Percentiles rank a stretch among this genome's conserved stretches.
phyloP scores from a whole-genome alignment of 2,113 vertebrate species.

The Carollia perspicillata region DNA sequence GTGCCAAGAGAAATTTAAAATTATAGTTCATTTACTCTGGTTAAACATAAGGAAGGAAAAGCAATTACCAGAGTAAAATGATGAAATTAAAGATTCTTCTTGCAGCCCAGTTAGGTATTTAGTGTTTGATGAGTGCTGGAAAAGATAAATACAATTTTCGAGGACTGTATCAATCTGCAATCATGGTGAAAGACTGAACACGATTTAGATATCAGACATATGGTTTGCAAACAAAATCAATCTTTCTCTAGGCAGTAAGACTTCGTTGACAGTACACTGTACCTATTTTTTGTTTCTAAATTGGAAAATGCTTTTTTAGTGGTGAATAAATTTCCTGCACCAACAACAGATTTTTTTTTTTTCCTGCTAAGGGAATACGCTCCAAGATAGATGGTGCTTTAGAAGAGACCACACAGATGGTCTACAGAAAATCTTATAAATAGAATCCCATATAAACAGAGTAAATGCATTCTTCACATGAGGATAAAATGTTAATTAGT shows the following conservation, averaged over 20 bases:
- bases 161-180: conserved; percentile 77
- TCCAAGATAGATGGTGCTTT: conserved; percentile 63
- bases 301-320: conserved; percentile 51
- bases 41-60: conserved; percentile 86
- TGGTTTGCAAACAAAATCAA: conserved; percentile 79
- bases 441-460: conserved; percentile 65
- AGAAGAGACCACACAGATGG: conserved; percentile 64
- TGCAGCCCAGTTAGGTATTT: conserved; percentile 83
- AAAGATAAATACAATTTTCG: conserved; percentile 83
- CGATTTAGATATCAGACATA: conserved; percentile 83
- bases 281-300: conserved; percentile 70
- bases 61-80: conserved; percentile 84
- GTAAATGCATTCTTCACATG: conserved; percentile 59
- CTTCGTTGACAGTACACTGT: conserved; percentile 63
- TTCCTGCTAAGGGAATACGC: conserved; percentile 59
- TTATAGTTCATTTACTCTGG: conserved; percentile 85
- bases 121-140: conserved; percentile 81
- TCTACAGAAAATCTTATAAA: conserved; percentile 64
- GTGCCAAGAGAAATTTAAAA: conserved; percentile 85
- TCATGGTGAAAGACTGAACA: conserved; percentile 78
- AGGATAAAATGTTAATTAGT: conserved; percentile 79
- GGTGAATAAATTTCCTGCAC: conserved; percentile 65
- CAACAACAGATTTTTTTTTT: conserved; percentile 27
- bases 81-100: conserved; percentile 85
- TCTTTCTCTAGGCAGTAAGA: conserved; percentile 65